Conservation (phyloP, 2,797 vertebrate genomes). For the Sebastes goodei region DNA sequence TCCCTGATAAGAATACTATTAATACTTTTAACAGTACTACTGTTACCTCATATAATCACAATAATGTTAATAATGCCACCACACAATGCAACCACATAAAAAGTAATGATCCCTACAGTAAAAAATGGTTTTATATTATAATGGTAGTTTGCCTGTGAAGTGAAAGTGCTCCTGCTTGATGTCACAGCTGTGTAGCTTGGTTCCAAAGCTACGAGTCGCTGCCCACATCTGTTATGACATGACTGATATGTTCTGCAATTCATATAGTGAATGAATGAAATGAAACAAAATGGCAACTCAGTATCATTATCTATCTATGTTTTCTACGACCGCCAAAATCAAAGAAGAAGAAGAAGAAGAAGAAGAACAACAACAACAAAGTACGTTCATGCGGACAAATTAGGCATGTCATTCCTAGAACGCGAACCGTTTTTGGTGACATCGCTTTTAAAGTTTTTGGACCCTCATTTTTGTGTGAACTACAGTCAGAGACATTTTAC, state of each 20-base stretch:
- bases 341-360: no score
- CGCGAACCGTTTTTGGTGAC: no score
- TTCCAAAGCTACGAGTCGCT: not conserved
- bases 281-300: not conserved
- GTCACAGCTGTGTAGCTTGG: not conserved
- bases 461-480: no score
- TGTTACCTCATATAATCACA: not conserved
- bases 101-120: not conserved
- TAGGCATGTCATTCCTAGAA: no score
- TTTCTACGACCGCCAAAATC: no score
- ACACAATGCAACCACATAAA: not conserved
- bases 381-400: no score
- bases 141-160: not conserved
- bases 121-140: not conserved
- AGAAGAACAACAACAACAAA: no score
- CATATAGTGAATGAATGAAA: not conserved
- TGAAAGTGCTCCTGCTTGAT: not conserved
- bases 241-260: not conserved
- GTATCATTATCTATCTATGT: not conserved
- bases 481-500: no score
- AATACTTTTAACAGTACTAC: not conserved
- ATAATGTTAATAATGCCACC: no score
- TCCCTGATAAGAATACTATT: not conserved
- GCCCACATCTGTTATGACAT: not conserved
- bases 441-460: no score